phyloP scores from a whole-genome alignment of 2,888 invertebrate species.

The Drosophila rellima region DNA sequence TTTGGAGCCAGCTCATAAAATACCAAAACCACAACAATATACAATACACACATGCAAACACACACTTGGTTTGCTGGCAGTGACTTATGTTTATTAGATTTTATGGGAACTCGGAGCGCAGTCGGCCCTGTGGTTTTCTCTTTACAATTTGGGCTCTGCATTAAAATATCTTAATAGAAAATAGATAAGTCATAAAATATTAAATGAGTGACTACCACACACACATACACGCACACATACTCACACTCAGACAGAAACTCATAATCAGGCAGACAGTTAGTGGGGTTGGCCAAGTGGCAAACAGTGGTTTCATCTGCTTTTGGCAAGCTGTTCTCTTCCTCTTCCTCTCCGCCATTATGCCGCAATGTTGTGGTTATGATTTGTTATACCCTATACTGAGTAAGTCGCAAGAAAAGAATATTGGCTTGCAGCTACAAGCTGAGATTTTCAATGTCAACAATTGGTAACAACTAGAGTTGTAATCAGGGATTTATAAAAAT shows the following conservation, averaged over 20 bases:
- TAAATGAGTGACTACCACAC: slow-evolving; percentile 63
- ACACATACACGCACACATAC: slow-evolving; percentile 24
- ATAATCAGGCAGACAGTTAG: slow-evolving; percentile 57
- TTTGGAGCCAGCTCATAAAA: slow-evolving; percentile 43
- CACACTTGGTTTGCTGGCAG: slow-evolving; percentile 19
- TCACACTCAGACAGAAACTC: slow-evolving; percentile 22
- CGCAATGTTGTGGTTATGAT: slow-evolving; percentile 67
- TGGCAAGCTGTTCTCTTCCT: slow-evolving; percentile 46
- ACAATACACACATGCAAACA: slow-evolving; percentile 23
- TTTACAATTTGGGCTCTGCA: slow-evolving; percentile 45
- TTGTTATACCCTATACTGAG: slow-evolving; percentile 30
- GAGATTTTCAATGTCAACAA: background rate
- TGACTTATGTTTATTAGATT: slow-evolving; percentile 77
- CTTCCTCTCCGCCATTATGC: slow-evolving; percentile 33
- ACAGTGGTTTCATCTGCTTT: slow-evolving; percentile 56
- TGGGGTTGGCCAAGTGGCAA: slow-evolving; percentile 42
- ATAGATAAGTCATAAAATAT: slow-evolving; percentile 78
- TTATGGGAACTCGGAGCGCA: slow-evolving; percentile 51
- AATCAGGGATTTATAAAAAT: too few relatives aligned
- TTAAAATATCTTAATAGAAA: slow-evolving; percentile 79
- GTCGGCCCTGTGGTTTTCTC: slow-evolving; percentile 45
- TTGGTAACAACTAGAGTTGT: background rate
- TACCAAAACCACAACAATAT: slow-evolving; percentile 59
- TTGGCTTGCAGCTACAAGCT: background rate
- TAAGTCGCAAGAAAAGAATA: rapidly evolving